Evolutionary conservation across 2,888 invertebrate species (phyloP), one percentile per base, ranked within the genome.

Genomic region (Thumatha senex): DNA sequence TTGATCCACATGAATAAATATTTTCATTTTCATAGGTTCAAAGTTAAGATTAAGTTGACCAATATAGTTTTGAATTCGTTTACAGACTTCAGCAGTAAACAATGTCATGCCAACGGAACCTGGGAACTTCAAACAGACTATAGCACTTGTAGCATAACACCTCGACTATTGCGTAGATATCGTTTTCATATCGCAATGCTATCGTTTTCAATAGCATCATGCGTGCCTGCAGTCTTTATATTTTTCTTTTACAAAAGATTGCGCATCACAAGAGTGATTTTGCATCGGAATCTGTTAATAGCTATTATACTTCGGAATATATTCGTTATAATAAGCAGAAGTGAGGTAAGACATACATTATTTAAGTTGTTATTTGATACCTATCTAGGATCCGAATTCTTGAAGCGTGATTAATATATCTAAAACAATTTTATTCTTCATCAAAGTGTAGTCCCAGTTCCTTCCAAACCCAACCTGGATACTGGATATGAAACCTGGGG

Each of bases 71-170:
- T 5, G 2, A 7, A 34, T 5, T n/a, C 11, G 10, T 34, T 11
- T 31, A 34, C 68, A 94, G 95, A 94, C 76, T 92, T 82, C 74
- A 93, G 94, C 64, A 83, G 78, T 54, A 94, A 94, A 70, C 67
- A 84, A 49, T 95, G 95, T 70, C 80, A 78, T 51, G 41, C 58
- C 0, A 92, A 93, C 62, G 90, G 86, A 0, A 88, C 87, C 0
- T 95, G 95, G 95, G 92, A 92, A 45, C 72, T 86, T 0, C 82
- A 88, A 50, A 94, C 94, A 0, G 91, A 94, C 65, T 94, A 94
- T 74, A 77, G 76, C 29, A 79, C 87, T 0, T 95, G 94, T 77
- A 91, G 92, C 49, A 82, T 94, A 40, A 86, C 93, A 0, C 85
- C 93, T 0, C 83, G 93, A 0, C 84, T 93, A 10, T 71, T 92